A percentile compares a stretch with the other conserved stretches of the same genome.
These are phyloP conservation scores for Hypolimnas misippus DNA, from an alignment of 2,888 invertebrate species.

Conservation along the genomic window DNA sequence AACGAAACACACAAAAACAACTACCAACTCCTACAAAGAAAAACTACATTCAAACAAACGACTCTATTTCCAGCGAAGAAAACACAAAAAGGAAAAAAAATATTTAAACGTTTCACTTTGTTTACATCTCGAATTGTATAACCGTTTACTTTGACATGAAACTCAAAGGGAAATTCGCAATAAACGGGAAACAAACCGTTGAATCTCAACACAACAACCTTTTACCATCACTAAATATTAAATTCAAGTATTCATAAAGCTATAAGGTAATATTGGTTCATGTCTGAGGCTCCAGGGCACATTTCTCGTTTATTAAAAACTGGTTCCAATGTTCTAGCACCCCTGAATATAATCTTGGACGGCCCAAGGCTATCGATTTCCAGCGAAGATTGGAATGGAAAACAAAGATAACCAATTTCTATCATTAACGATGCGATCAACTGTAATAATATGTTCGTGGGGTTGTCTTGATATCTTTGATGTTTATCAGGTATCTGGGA, in stretches of 20 bases:
- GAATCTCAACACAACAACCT: conserved; percentile 7
- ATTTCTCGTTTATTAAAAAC: conserved; percentile 48
- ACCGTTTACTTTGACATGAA: conserved; percentile 11
- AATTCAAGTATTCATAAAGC: conserved; percentile 26
- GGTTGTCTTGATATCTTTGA: conserved; percentile 6
- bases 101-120: conserved; percentile 20
- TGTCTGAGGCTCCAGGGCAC: conserved; percentile 38
- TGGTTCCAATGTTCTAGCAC: conserved; percentile 44
- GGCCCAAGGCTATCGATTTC: conserved; percentile 72
- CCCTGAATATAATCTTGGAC: conserved; percentile 46
- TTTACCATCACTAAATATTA: conserved; percentile 17
- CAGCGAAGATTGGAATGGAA: conserved; percentile 72
- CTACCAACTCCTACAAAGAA: neutral
- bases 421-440: conserved; percentile 39
- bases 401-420: conserved; percentile 69
- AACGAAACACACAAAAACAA: neutral
- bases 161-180: conserved; percentile 8
- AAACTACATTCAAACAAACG: neutral
- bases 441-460: conserved; percentile 27
- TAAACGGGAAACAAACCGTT: conserved; percentile 9
- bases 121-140: conserved; percentile 12
- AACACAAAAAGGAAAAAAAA: conserved; percentile 13
- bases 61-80: neutral
- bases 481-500: neutral
- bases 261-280: conserved; percentile 32